Base-by-base conservation (phyloP, 2,797 vertebrate species). In the Sebastes nivosus region DNA sequence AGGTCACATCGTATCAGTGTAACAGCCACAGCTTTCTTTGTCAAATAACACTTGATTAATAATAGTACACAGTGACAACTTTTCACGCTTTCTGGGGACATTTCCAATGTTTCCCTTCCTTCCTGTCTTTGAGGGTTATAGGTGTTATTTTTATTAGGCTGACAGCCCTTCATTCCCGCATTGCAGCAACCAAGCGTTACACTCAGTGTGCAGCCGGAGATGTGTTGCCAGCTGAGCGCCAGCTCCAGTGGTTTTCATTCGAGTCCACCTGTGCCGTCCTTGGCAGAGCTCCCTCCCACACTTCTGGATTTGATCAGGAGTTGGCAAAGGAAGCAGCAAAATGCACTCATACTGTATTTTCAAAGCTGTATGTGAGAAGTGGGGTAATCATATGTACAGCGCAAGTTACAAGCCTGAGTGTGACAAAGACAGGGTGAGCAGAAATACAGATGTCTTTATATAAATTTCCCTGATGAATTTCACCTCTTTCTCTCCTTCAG, bases 231-330 rank as follows among this genome's bases (percentile, higher is more conserved):
- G 78, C 76, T 84, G 77, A 70, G 75, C 50, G 38, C 75, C 79
- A 83, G 72, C 61, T n/a, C 70, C 27, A 46, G 36, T 14, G 78
- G 32, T 86, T 93, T 88, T 87, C 72, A 86, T 87, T 74, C 67
- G 58, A 76, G 85, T 91, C 87, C 92, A 94, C 92, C 94, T 95
- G 93, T 83, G 83, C 83, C 79, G 61, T 84, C 71, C 79, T 83
- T 88, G 88, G 87, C 81, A 75, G 22, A 61, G 55, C 42, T 81
- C 72, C 42, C 42, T 24, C 16, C 57, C 24, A 36, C 80, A 36
- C 80, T 76, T 76, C 70, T 83, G 88, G 83, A 74, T 88, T 83
- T 75, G 80, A 89, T 90, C 50, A 84, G 59, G 75, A 82, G 63
- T 72, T 88, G 85, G 89, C 84, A 82, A n/a, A 75, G 65, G 29